phyloP scores from a whole-genome alignment of 2,888 invertebrate genomes.

The Caenorhabditis sp. region DNA sequence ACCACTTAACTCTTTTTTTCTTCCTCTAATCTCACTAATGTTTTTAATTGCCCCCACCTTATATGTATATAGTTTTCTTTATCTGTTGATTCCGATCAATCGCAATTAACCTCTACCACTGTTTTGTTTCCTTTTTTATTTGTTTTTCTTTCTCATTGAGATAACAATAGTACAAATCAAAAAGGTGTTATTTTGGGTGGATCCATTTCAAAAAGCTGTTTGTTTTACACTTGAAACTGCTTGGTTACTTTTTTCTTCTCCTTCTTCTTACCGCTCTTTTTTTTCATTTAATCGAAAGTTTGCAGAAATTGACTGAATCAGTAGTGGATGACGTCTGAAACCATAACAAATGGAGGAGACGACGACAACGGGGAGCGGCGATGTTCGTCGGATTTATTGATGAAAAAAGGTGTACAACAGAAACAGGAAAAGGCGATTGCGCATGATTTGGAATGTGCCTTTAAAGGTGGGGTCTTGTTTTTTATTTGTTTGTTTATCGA shows the following conservation, averaged over 20 bases:
- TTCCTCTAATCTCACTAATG: neutral
- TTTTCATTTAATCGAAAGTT: too few relatives aligned
- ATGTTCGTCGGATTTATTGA: conserved; percentile 7
- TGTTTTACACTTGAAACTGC: too few relatives aligned
- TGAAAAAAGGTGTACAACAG: conserved; percentile 35
- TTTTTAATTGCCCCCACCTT: neutral
- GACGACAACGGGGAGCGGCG: conserved; percentile 4
- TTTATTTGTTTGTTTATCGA: neutral
- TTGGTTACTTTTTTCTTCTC: too few relatives aligned
- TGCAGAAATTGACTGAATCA: neutral
- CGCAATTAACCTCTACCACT: neutral
- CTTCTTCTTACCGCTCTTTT: too few relatives aligned
- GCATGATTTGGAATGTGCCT: conserved; percentile 47
- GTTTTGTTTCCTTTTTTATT: neutral
- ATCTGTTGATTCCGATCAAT: neutral
- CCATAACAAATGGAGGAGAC: neutral
- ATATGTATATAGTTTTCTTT: neutral
- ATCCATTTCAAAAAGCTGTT: too few relatives aligned
- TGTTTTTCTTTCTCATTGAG: neutral
- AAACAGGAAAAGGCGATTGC: conserved; percentile 44
- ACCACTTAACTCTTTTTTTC: neutral
- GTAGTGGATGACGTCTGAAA: neutral
- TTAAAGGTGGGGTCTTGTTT: conserved; percentile 30
- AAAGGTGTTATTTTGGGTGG: neutral
- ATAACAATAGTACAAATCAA: neutral